phyloP scores from a whole-genome alignment of 2,888 invertebrate genomes.

The Coecobrya sp. region DNA sequence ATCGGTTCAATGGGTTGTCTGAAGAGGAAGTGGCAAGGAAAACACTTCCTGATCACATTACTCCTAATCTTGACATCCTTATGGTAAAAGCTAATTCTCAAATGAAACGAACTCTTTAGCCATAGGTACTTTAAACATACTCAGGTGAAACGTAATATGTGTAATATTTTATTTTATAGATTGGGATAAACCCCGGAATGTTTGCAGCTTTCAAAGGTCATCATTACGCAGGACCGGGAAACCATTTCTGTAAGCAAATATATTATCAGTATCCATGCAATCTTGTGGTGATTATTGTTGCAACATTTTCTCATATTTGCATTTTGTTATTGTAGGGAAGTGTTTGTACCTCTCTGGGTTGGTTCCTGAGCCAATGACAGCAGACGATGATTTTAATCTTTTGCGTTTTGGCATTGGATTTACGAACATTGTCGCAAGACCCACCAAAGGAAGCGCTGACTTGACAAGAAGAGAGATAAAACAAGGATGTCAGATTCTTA shows the following conservation, averaged over 20 bases:
- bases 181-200: constrained; percentile 99
- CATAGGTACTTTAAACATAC: too few relatives aligned
- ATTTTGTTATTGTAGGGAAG: constrained; percentile 90
- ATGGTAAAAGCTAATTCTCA: constrained; percentile 91
- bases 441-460: constrained; percentile 98
- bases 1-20: constrained; percentile 98
- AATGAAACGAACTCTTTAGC: too few relatives aligned
- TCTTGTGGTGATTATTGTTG: not conserved
- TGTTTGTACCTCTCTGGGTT: constrained; percentile 98
- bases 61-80: constrained; percentile 98
- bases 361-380: constrained; percentile 98
- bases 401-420: constrained; percentile 98
- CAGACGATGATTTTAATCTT: constrained; percentile 98
- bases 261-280: not conserved
- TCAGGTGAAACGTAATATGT: too few relatives aligned
- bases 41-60: constrained; percentile 97
- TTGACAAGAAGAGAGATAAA: constrained; percentile 97
- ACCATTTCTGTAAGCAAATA: constrained; percentile 96
- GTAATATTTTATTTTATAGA: constrained; percentile 90
- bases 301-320: not conserved
- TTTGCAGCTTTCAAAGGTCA: constrained; percentile 99
- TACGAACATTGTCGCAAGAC: constrained; percentile 98
- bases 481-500: constrained; percentile 95
- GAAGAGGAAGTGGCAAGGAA: constrained; percentile 98
- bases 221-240: constrained; percentile 99